Base-by-base conservation (phyloP, 37 sponge, comb jelly and placozoan species). In the Tethya wilhelma region DNA sequence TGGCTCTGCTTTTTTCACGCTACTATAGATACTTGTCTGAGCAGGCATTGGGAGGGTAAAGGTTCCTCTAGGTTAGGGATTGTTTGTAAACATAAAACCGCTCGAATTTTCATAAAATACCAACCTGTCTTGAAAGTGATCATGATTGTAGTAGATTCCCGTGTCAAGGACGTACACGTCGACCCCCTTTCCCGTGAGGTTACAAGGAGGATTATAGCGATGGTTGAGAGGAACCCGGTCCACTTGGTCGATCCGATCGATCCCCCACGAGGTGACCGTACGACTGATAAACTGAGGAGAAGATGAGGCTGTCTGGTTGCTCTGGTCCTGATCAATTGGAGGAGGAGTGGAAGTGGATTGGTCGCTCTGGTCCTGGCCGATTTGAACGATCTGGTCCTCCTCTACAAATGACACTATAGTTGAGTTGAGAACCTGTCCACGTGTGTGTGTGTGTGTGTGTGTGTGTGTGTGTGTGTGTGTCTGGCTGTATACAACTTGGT, bases 91-190 rank as follows among this genome's bases (percentile, higher is more conserved):
- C n/a, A n/a, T n/a, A n/a, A n/a, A n/a, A n/a, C n/a, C n/a, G n/a
- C n/a, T n/a, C n/a, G n/a, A n/a, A n/a, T n/a, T n/a, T n/a, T n/a
- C n/a, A 68, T 67, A 43, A 5, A 17, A 38, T 37, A 6, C 8
- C 5, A 77, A 87, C 42, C 86, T 36, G 2, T 81, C 94, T 26
- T 25, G 46, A 63, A 93, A 89, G 49, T 86, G 46, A 14, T 33
- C 17, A 56, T 93, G 94, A 1, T 25, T 33, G 44, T 81, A 82
- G 29, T 33, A n/a, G 19, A 93, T 75, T 2, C 93, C 93, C 2
- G 93, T 77, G 73, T 93, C 93, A 59, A 93, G 32, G 6, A 93
- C 80, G 44, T 93, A 93, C 32, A 93, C 94, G 43, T 82, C 85
- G 8, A 89, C 87, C 26, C 90, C 90, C 20, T 49, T 38, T 25